Evolutionary conservation across 2,888 invertebrate species (phyloP).

Genomic region (Nemurella pictetii): DNA sequence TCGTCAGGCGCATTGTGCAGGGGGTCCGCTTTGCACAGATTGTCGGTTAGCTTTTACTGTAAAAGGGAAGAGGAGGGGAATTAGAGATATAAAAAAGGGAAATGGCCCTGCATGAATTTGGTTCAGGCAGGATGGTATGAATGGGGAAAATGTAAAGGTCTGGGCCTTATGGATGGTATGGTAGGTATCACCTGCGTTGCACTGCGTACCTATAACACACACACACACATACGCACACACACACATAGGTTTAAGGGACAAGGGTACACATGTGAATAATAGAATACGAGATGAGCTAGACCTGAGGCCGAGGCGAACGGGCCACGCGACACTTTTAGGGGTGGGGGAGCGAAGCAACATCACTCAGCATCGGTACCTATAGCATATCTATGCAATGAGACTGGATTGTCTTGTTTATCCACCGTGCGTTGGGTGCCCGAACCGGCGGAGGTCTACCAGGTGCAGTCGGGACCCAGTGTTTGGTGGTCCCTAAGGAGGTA

Average conservation of each 20-base stretch:
- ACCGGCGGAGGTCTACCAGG: constrained; percentile 6
- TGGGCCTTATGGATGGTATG: not conserved
- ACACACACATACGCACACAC: too few species aligned
- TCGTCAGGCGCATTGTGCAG: constrained; percentile 27
- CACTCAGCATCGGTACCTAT: constrained; percentile 24
- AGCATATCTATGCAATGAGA: not conserved
- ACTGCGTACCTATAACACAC: not conserved
- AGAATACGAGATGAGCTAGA: constrained; percentile 18
- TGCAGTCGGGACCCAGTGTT: not conserved
- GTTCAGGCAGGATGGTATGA: constrained; percentile 21
- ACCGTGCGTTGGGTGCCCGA: constrained; percentile 11
- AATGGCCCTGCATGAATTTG: constrained; percentile 39
- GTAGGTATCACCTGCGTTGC: constrained; percentile 22
- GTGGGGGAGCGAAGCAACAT: constrained; percentile 20
- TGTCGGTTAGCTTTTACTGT: constrained; percentile 38
- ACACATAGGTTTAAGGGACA: not conserved
- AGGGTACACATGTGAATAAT: constrained; percentile 19
- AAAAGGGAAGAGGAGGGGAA: constrained; percentile 30
- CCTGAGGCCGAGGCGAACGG: constrained; percentile 18
- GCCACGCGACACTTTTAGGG: constrained; percentile 23
- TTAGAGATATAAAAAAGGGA: constrained; percentile 27
- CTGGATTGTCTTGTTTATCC: constrained; percentile 27
- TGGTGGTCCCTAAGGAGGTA: not conserved
- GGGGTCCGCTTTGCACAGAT: constrained; percentile 37
- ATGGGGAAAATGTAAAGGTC: constrained; percentile 11